Percentiles rank a stretch among this genome's conserved stretches.
phyloP scores from a whole-genome alignment of 1,140 invertebrate species.

The Trichonephila inaurata region DNA sequence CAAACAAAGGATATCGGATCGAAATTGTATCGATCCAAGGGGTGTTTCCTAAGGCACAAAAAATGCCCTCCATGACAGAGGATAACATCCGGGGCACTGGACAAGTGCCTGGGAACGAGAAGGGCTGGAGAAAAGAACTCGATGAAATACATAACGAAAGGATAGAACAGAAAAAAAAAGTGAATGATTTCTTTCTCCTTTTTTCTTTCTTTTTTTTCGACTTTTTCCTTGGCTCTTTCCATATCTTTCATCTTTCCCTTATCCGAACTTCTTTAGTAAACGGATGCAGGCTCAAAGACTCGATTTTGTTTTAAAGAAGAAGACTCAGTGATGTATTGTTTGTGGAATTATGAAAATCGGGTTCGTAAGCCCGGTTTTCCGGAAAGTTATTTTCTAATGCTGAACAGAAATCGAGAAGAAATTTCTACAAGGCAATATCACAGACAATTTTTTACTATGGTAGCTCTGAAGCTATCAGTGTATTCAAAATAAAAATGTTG shows the following conservation, averaged over 20 bases:
- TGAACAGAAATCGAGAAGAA: not conserved
- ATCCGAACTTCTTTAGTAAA: constrained; percentile 53
- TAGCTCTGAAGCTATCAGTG: not conserved
- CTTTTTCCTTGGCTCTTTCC: not conserved
- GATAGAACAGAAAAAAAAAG: not conserved
- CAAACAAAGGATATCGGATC: constrained; percentile 57
- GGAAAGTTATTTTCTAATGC: constrained; percentile 32
- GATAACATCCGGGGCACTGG: constrained; percentile 66
- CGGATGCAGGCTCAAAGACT: constrained; percentile 53
- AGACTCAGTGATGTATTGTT: constrained; percentile 46
- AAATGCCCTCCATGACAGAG: constrained; percentile 64
- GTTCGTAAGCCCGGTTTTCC: not conserved
- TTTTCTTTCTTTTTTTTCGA: not conserved
- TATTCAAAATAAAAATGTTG: not conserved
- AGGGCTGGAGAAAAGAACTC: constrained; percentile 52
- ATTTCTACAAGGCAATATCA: not conserved
- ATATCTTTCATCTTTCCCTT: constrained; percentile 11
- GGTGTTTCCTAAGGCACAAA: constrained; percentile 64
- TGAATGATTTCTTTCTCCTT: constrained; percentile 33
- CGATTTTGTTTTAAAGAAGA: constrained; percentile 43
- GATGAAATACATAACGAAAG: constrained; percentile 63
- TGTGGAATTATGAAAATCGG: constrained; percentile 57
- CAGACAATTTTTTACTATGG: not conserved
- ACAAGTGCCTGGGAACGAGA: constrained; percentile 61
- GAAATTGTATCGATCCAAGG: constrained; percentile 66